Evolutionary conservation across 2,888 invertebrate genomes (phyloP), one percentile per base, ranked within the genome.

Genomic region (Agonopterix arenella): DNA sequence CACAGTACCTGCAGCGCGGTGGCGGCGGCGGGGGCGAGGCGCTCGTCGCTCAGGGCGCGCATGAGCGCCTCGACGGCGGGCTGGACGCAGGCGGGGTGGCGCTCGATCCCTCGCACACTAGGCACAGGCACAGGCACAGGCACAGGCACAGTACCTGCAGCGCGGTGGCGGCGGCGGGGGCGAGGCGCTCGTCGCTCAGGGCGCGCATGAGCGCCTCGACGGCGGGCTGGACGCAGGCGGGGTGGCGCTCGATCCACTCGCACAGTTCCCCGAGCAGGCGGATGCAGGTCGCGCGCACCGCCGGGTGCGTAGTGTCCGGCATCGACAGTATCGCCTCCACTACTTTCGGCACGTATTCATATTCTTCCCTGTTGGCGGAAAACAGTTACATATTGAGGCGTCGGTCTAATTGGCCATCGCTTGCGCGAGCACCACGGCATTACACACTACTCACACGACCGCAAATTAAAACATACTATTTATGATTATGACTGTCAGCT

Each of bases 161-260:
- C 0, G 98, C 94, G 9, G 92, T 92, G 8, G 98, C 97, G 1
- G 98, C 95, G 0, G 95, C 94, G 11, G 92, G 91, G 0, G 96
- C 94, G 48, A 96, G 80, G n/a, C 93, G 92, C 48, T 91, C 90
- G 65, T 95, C 93, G 51, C 92, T 93, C 57, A 97, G 82, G 52
- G 95, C 94, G 43, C 90, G 90, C 70, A 75, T 62, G 46, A 77
- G 73, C 70, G 43, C 36, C 41, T 96, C 94, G 52, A 97, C 86
- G 46, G 95, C 93, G 10, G 96, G 93, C 82, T 96, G 95, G 61
- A 98, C 81, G 47, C 94, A 93, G 57, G 93, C 92, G 0, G 96
- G 92, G 85, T 98, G 97, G 62, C 92, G 91, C 69, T 97, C 95
- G 49, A 98, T 94, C 98, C 98, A 99, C 76, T 99, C 98, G 73